Evolutionary conservation across 2,113 vertebrate genomes (phyloP), one percentile per base, ranked within the genome.

Genomic region (Myrmophylax atrothorax): DNA sequence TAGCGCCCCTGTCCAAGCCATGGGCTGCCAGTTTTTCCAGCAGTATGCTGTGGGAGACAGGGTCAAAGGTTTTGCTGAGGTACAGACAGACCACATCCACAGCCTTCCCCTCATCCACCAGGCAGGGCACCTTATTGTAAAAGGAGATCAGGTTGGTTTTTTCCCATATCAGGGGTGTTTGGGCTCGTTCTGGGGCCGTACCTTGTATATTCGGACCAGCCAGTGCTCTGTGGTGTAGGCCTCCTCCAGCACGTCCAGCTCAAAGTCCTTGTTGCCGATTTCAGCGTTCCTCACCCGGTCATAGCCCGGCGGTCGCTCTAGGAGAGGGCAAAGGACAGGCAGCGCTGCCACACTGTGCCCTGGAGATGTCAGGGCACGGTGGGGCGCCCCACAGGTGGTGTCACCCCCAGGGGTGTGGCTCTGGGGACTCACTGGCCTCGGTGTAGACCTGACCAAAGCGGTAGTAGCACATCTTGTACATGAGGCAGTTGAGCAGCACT

Each of bases 401-500:
- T 2, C 68, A 14, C 0, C 0, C 14, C n/a, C 55, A 1, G 0
- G 0, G 42, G 16, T 11, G 22, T 0, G 2, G 40, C 9, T 56
- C 8, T 24, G 44, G 74, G 50, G n/a, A 99, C 99, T 98, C 95
- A 99, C 99, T 99, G 97, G 99, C 99, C 97, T 99, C 99, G 3
- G 99, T 99, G 98, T 99, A 99, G 97, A 99, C 99, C 96, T 99
- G 99, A 60, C 99, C 99, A 6, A 99, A 99, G 96, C 99, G 99
- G 91, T 99, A 99, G 98, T 99, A 99, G 97, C 99, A 99, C 99
- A 99, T 99, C 98, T 99, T 99, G 97, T 99, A 99, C 99, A 99
- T 99, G 58, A 99, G 99, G 97, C 99, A 99, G 98, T 99, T 99
- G 91, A 99, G 99, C 75, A 99, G 98, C 92, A 99, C 99, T 0